phyloP scores from a whole-genome alignment of 2,888 invertebrate species.

The Monopis laevigella region DNA sequence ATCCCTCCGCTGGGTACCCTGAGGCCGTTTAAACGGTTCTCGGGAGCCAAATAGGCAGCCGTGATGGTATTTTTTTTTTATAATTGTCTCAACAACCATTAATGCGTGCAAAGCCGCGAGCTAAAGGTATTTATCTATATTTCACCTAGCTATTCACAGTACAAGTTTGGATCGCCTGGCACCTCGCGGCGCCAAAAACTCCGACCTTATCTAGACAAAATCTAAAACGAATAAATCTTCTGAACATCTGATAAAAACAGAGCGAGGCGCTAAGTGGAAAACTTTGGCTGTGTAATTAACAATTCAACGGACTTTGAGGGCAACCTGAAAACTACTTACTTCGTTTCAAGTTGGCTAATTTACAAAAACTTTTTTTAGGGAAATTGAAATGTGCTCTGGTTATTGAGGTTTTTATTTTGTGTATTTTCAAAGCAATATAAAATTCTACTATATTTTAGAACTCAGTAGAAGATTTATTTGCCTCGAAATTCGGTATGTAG shows the following conservation, averaged over 20 bases:
- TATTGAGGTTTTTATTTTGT: background rate
- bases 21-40: no score
- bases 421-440: no score
- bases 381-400: conserved; percentile 1
- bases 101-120: no score
- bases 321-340: conserved; percentile 22
- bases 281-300: conserved; percentile 53
- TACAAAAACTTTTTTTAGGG: conserved; percentile 3
- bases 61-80: no score
- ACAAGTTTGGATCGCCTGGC: conserved; percentile 3
- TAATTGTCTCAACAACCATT: no score
- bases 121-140: no score
- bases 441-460: no score
- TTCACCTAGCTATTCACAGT: no score
- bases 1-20: no score
- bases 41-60: no score
- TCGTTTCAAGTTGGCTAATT: conserved; percentile 11
- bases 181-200: conserved; percentile 2
- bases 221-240: conserved; percentile 41
- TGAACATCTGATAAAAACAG: conserved; percentile 39
- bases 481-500: no score
- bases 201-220: conserved; percentile 25
- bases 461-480: no score
- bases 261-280: conserved; percentile 49
- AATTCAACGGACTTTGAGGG: conserved; percentile 43